Conservation (phyloP, 2,888 invertebrate genomes). For the Cryptus armator region DNA sequence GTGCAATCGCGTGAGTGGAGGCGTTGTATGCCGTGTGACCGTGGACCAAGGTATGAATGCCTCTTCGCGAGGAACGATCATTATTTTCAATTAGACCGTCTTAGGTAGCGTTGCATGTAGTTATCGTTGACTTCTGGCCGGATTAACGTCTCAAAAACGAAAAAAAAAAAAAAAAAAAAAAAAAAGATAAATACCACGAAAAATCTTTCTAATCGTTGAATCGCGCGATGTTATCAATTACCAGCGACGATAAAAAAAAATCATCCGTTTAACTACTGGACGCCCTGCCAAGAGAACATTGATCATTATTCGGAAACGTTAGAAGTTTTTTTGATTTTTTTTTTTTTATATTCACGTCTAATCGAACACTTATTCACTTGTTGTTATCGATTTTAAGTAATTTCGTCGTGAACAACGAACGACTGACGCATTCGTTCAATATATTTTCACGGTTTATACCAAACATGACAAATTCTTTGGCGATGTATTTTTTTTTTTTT, state of each 20-base stretch:
- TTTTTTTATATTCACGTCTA: neutral
- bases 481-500: neutral
- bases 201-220: neutral
- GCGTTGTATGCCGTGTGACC: constrained; percentile 79
- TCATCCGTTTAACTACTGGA: constrained; percentile 31
- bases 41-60: constrained; percentile 84
- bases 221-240: neutral
- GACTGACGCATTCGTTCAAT: neutral
- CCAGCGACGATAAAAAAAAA: neutral
- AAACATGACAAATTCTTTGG: neutral
- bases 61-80: constrained; percentile 72
- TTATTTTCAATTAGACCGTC: constrained; percentile 71
- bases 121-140: constrained; percentile 76
- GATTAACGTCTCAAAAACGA: constrained; percentile 5
- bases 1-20: constrained; percentile 83
- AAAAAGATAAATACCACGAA: neutral
- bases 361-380: neutral
- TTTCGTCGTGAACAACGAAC: neutral
- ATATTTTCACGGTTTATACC: neutral
- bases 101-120: constrained; percentile 73
- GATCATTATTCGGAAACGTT: constrained; percentile 18
- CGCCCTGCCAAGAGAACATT: constrained; percentile 25
- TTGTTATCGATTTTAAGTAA: neutral
- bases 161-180: constrained; percentile 6
- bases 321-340: neutral